These are phyloP conservation scores for Epinephelus moara DNA, from an alignment of 2,113 vertebrate species.

Conservation along the genomic window DNA sequence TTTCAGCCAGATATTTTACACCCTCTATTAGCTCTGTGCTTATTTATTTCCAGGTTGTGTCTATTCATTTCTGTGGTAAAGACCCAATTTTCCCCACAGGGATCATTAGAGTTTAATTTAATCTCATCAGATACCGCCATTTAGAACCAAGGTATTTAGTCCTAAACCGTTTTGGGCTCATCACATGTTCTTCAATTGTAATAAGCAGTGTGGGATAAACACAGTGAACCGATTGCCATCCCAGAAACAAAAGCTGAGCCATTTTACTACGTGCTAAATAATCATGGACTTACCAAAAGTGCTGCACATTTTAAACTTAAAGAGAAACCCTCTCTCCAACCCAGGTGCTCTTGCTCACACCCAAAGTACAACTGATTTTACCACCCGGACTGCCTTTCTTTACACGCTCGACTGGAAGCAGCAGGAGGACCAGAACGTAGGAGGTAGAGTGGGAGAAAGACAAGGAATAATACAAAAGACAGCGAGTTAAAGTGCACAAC, in stretches of 20 bases:
- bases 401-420: slow-evolving; percentile 36
- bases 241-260: neutral
- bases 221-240: slow-evolving; percentile 24
- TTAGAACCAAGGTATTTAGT: slow-evolving; percentile 66
- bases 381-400: slow-evolving; percentile 53
- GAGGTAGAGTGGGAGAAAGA: slow-evolving; percentile 43
- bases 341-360: slow-evolving; percentile 41
- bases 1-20: slow-evolving; percentile 46
- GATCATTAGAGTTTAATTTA: slow-evolving; percentile 75
- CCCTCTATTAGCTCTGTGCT: slow-evolving; percentile 44
- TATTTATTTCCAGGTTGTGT: slow-evolving; percentile 48
- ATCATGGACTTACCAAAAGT: slow-evolving; percentile 9
- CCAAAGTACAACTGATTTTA: slow-evolving; percentile 61
- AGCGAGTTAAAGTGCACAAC: slow-evolving; percentile 54
- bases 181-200: slow-evolving; percentile 54
- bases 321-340: neutral
- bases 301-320: slow-evolving; percentile 9
- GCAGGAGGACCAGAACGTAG: slow-evolving; percentile 40
- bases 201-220: slow-evolving; percentile 45
- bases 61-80: slow-evolving; percentile 52
- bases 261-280: slow-evolving; percentile 27
- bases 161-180: slow-evolving; percentile 50
- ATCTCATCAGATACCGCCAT: slow-evolving; percentile 66
- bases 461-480: slow-evolving; percentile 33
- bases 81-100: slow-evolving; percentile 53